Evolutionary conservation across 2,888 invertebrate species (phyloP).

Genomic region (Microdon myrmicae): DNA sequence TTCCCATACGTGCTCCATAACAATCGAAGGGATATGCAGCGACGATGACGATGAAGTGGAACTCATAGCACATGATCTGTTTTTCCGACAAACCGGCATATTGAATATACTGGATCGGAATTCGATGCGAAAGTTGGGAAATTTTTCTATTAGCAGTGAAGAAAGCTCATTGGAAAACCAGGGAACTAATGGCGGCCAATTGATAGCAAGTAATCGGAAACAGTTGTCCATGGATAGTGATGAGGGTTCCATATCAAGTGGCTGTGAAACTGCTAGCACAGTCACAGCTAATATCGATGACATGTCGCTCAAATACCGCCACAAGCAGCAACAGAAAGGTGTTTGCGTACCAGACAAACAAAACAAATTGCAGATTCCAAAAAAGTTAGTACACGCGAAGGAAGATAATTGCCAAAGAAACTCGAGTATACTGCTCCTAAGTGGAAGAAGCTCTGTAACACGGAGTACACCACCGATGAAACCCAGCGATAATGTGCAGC

Average conservation of each 20-base stretch:
- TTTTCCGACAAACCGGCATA: slow-evolving; percentile 64
- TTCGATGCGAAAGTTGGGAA: slow-evolving; percentile 62
- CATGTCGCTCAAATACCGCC: slow-evolving; percentile 58
- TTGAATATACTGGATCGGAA: slow-evolving; percentile 64
- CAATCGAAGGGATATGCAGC: slow-evolving; percentile 57
- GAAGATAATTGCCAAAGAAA: slow-evolving; percentile 46
- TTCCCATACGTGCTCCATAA: slow-evolving; percentile 14
- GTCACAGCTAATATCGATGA: slow-evolving; percentile 70
- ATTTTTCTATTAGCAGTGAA: slow-evolving; percentile 58
- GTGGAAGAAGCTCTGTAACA: slow-evolving; percentile 62
- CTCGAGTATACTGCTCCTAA: slow-evolving; percentile 53
- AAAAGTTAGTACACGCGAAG: slow-evolving; percentile 2
- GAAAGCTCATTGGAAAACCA: slow-evolving; percentile 57
- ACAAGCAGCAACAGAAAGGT: slow-evolving; percentile 43
- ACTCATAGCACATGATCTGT: slow-evolving; percentile 62
- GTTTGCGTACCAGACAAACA: slow-evolving; percentile 6
- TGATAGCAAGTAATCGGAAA: slow-evolving; percentile 37
- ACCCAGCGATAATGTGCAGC: slow-evolving; percentile 54
- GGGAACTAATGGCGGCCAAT: slow-evolving; percentile 22
- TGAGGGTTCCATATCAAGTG: slow-evolving; percentile 82
- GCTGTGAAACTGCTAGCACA: slow-evolving; percentile 83
- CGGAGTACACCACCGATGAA: slow-evolving; percentile 58
- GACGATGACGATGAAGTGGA: slow-evolving; percentile 62
- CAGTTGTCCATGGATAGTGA: slow-evolving; percentile 71
- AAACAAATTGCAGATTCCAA: background rate